Evolutionary conservation across 2,888 invertebrate genomes (phyloP).

Genomic region (Pseudanteris insignis): DNA sequence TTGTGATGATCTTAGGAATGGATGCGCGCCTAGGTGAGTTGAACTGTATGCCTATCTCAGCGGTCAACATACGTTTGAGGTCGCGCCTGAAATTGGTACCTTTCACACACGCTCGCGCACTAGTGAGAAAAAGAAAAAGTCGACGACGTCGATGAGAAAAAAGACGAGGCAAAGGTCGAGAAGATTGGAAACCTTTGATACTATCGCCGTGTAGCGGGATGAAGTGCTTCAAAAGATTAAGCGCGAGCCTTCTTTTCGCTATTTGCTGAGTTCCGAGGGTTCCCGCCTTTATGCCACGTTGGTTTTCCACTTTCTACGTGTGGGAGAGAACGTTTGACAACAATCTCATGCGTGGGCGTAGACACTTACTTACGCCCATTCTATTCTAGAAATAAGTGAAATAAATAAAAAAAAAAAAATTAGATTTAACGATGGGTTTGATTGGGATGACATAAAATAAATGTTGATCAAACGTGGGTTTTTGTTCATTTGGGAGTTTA

Average conservation of each 20-base stretch:
- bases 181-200: slow-evolving; percentile 45
- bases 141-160: slow-evolving; percentile 5
- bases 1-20: slow-evolving; percentile 42
- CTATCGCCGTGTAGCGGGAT: slow-evolving; percentile 38
- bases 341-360: slow-evolving; percentile 50
- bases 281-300: slow-evolving; percentile 28
- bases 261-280: slow-evolving; percentile 17
- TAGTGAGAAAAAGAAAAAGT: slow-evolving; percentile 27
- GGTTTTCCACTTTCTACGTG: slow-evolving; percentile 45
- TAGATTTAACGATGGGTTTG: too few species aligned
- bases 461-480: too few species aligned
- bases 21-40: slow-evolving; percentile 35
- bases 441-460: too few species aligned
- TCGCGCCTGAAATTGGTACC: slow-evolving; percentile 50
- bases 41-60: slow-evolving; percentile 31
- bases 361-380: slow-evolving; percentile 45
- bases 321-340: slow-evolving; percentile 49
- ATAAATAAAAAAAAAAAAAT: too few species aligned
- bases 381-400: too few species aligned
- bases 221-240: slow-evolving; percentile 46
- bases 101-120: slow-evolving; percentile 46
- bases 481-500: too few species aligned
- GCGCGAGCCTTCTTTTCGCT: slow-evolving; percentile 25
- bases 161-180: slow-evolving; percentile 27
- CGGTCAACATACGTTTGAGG: slow-evolving; percentile 28